phyloP scores from a whole-genome alignment of 2,888 invertebrate genomes.

The Branchellion lobata region DNA sequence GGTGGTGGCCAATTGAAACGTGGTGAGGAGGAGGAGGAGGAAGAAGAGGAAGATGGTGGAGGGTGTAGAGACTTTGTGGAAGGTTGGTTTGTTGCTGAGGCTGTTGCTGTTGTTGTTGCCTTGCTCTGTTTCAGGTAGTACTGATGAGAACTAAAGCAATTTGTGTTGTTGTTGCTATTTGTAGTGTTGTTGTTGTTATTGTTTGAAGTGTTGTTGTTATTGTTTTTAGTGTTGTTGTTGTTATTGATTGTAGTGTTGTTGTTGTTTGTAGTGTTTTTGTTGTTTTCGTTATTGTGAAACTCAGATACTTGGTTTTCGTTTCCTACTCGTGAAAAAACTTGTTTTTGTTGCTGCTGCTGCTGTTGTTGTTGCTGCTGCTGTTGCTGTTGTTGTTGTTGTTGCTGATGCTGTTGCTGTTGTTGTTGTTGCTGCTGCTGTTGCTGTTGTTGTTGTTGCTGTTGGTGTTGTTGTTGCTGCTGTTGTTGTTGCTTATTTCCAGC shows the following conservation, averaged over 20 bases:
- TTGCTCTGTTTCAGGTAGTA: no score
- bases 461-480: no score
- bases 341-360: background rate
- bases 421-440: no score
- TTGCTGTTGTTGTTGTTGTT: no score
- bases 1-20: slow-evolving; percentile 32
- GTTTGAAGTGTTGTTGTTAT: background rate
- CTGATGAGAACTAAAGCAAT: no score
- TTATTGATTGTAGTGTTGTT: background rate
- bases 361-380: background rate
- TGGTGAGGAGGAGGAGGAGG: background rate
- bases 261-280: background rate
- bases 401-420: no score
- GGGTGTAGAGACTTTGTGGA: slow-evolving; percentile 10
- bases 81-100: slow-evolving; percentile 16
- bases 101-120: slow-evolving; percentile 18
- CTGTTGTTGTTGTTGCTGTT: no score
- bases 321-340: background rate
- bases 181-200: background rate
- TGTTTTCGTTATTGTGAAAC: background rate
- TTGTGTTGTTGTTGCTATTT: slow-evolving; percentile 32
- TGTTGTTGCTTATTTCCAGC: no score
- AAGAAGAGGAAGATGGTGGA: background rate
- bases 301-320: background rate
- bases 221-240: background rate